Conservation (phyloP, 2,797 vertebrate genomes). For the Pogonophryne albipinna region DNA sequence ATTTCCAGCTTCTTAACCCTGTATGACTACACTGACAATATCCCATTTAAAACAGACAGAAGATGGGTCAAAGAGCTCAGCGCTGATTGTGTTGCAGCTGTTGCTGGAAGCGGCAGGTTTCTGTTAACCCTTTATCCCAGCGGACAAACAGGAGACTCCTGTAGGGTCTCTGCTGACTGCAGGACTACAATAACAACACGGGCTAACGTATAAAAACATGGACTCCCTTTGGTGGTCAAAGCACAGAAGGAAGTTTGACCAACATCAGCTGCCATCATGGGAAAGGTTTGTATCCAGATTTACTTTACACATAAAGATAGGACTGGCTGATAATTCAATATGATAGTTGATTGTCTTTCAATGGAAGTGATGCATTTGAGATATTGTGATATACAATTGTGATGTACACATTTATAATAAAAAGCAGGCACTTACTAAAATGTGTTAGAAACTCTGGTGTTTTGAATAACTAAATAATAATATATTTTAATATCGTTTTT, state of each 20-base stretch:
- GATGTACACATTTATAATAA: too few species aligned
- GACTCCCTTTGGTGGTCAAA: conserved; percentile 14
- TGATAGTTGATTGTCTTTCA: too few species aligned
- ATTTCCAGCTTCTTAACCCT: neutral
- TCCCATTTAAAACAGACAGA: conserved; percentile 20
- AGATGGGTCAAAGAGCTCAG: conserved; percentile 23
- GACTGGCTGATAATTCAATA: too few species aligned
- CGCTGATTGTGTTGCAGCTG: conserved; percentile 65
- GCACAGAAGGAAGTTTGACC: conserved; percentile 35
- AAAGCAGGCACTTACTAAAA: too few species aligned
- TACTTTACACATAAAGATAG: neutral
- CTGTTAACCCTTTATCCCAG: conserved; percentile 38
- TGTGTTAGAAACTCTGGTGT: too few species aligned
- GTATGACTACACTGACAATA: neutral
- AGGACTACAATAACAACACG: conserved; percentile 76
- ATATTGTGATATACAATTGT: too few species aligned
- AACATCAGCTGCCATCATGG: conserved; percentile 65
- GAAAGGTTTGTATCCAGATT: conserved; percentile 73
- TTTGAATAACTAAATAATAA: too few species aligned
- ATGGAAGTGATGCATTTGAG: too few species aligned
- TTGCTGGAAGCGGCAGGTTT: conserved; percentile 71
- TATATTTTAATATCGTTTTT: too few species aligned
- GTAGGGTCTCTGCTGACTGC: conserved; percentile 79
- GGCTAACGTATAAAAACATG: conserved; percentile 69
- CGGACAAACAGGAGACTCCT: conserved; percentile 64